Evolutionary conservation across 2,888 invertebrate species (phyloP), one percentile per base, ranked within the genome.

Genomic region (Phrixothrix hirtus): DNA sequence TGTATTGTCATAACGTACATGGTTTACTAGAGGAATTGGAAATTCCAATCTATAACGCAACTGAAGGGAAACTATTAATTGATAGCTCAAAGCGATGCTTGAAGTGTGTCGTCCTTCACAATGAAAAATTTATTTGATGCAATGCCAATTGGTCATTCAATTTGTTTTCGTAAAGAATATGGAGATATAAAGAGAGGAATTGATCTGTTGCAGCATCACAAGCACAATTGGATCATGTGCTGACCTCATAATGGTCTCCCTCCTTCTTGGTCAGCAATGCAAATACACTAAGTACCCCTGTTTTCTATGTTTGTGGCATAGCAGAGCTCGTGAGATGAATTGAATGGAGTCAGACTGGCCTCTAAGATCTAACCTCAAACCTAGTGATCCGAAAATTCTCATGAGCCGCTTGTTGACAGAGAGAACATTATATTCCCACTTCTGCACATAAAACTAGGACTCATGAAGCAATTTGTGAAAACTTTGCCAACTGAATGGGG

Each of bases 301-400:
- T 43, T 61, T 52, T 46, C 4, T 60, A 6, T 60, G 59, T 42
- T 13, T 54, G 32, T 58, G 58, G 53, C 47, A 56, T 36, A 59
- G 58, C 30, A 35, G 57, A 43, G 56, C 30, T 26, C 36, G 21
- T 10, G 2, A 53, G n/a, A 21, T 52, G 10, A 55, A 57, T 32
- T 59, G 50, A 30, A 21, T 31, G 6, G 16, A 45, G 16, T 45
- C 39, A 41, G 5, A 16, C 12, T 57, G 55, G 50, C 46, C 46
- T 6, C n/a, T 26, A 37, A 45, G 44, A 47, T 36, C 4, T 25
- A 21, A 29, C 5, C 17, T 52, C 5, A 48, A 29, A 31, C 26
- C 32, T 32, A 54, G 49, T 29, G 39, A 15, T 16, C 25, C 38
- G 12, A 61, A 59, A 36, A 36, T 61, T 14, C 34, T 53, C 36